phyloP scores from a whole-genome alignment of 2,113 vertebrate genomes.

The Bubalus kerabau region DNA sequence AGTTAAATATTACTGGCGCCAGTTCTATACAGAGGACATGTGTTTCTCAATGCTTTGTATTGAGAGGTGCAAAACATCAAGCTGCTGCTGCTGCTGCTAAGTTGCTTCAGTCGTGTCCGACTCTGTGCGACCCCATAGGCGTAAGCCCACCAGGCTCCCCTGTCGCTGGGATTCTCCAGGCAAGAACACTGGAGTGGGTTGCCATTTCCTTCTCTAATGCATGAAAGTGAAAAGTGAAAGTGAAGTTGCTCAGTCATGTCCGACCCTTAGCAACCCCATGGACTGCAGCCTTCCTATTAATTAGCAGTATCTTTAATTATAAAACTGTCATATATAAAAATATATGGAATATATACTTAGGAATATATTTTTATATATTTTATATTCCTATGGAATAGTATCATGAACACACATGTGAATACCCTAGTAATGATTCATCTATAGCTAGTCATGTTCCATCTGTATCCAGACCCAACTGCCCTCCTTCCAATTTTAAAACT shows the following conservation, averaged over 20 bases:
- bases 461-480: neutral
- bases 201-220: no score
- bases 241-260: no score
- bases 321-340: neutral
- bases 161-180: no score
- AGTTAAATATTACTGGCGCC: neutral
- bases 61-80: neutral
- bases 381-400: fast-evolving
- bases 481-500: neutral
- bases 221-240: no score
- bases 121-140: neutral
- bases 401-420: neutral
- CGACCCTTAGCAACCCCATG: no score
- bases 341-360: no score
- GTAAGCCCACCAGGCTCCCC: no score
- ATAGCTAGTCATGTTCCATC: neutral
- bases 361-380: no score
- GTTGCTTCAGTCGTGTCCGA: neutral
- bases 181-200: no score
- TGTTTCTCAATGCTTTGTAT: neutral
- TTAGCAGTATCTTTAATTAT: neutral
- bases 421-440: neutral
- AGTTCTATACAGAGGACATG: neutral
- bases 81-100: neutral
- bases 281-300: neutral